phyloP scores from a whole-genome alignment of 2,888 invertebrate species.

The Campoplex capitator region DNA sequence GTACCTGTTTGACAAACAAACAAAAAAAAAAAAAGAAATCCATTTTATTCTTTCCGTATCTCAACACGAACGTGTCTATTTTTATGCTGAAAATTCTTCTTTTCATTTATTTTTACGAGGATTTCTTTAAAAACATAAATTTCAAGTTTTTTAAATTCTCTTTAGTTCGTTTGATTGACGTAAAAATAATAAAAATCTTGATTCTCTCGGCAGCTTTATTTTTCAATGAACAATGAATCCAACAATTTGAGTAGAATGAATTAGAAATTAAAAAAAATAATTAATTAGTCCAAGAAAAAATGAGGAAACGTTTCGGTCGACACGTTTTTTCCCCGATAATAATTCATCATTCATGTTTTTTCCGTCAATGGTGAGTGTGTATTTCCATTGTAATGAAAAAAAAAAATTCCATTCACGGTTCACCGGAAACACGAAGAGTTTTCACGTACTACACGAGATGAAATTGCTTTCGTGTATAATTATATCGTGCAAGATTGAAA shows the following conservation, averaged over 20 bases:
- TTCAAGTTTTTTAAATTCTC: neutral
- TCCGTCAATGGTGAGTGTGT: neutral
- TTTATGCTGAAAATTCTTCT: neutral
- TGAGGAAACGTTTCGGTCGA: neutral
- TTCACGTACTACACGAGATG: neutral
- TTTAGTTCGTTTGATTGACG: neutral
- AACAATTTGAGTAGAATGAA: neutral
- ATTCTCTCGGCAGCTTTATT: neutral
- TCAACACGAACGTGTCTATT: neutral
- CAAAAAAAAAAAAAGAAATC: slow-evolving; percentile 72
- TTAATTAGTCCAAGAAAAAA: neutral
- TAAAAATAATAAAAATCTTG: neutral
- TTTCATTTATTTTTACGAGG: neutral
- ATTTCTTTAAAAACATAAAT: neutral
- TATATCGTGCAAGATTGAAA: slow-evolving; percentile 27
- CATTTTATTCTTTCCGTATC: neutral
- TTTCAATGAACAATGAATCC: neutral
- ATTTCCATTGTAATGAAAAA: slow-evolving; percentile 18
- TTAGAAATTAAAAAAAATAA: neutral
- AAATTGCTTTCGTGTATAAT: slow-evolving; percentile 28
- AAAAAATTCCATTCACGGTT: neutral
- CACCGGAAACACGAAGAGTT: slow-evolving; percentile 8
- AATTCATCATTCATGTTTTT: neutral
- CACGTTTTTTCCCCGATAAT: neutral
- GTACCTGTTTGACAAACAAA: slow-evolving; percentile 88